Conservation (phyloP, 1,140 invertebrate species). For the Brachionus rotundiformis region DNA sequence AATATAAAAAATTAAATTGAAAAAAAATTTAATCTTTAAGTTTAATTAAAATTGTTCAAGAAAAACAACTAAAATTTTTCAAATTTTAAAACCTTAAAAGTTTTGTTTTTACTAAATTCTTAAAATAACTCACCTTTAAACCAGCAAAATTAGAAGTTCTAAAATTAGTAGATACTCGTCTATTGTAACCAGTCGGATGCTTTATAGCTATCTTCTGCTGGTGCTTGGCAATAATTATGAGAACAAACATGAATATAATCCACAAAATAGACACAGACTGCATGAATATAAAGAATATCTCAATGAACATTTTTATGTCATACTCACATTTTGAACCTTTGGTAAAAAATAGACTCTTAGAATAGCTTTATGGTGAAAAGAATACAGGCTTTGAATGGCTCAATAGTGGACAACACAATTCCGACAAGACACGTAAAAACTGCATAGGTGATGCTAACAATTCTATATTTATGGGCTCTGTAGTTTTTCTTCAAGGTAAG, state of each 20-base stretch:
- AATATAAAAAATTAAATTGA: no score
- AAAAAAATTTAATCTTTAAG: no score
- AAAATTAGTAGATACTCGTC: slow-evolving; percentile 25
- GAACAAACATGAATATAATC: slow-evolving; percentile 46
- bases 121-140: neutral
- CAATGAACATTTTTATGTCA: slow-evolving; percentile 44
- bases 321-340: slow-evolving; percentile 36
- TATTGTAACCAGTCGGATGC: slow-evolving; percentile 27
- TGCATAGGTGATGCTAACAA: slow-evolving; percentile 37
- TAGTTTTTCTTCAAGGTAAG: slow-evolving; percentile 44
- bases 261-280: slow-evolving; percentile 38
- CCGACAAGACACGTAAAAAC: slow-evolving; percentile 18
- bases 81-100: no score
- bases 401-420: slow-evolving; percentile 37
- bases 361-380: neutral
- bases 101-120: no score
- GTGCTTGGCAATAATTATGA: slow-evolving; percentile 22
- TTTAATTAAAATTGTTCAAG: no score
- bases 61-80: no score
- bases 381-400: slow-evolving; percentile 49
- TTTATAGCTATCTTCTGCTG: slow-evolving; percentile 48
- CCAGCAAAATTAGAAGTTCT: neutral
- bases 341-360: neutral
- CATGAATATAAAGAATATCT: slow-evolving; percentile 50
- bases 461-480: slow-evolving; percentile 31